Percentiles rank a stretch among this genome's conserved stretches.
These are phyloP conservation scores for Aradophagus sp. DNA, from an alignment of 1,140 invertebrate genomes.

Conservation along the genomic window DNA sequence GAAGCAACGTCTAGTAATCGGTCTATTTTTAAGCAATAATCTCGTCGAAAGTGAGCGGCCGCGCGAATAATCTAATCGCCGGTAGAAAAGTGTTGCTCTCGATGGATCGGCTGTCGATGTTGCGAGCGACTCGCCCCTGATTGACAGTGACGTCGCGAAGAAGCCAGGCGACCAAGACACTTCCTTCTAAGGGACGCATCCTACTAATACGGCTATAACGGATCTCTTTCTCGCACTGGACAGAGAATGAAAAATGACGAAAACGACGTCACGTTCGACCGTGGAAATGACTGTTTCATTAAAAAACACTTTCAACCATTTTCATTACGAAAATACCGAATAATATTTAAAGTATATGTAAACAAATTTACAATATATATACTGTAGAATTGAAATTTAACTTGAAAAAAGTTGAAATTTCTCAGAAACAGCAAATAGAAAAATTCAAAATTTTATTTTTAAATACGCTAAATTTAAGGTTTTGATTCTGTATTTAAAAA, in stretches of 20 bases:
- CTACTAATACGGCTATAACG: conserved; percentile 64
- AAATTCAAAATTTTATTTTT: too few relatives aligned
- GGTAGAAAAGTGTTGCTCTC: conserved; percentile 34
- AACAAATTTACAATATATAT: too few relatives aligned
- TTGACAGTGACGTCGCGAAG: conserved; percentile 47
- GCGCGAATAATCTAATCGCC: conserved; percentile 28
- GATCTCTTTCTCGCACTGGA: conserved; percentile 50
- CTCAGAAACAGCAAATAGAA: too few relatives aligned
- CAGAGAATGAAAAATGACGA: conserved; percentile 44
- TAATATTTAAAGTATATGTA: too few relatives aligned
- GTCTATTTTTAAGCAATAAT: conserved; percentile 16
- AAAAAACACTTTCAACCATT: conserved; percentile 17
- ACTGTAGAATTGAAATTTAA: too few relatives aligned
- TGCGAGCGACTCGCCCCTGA: conserved; percentile 46
- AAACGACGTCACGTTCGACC: conserved; percentile 10
- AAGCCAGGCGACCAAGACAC: conserved; percentile 59
- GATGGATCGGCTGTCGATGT: conserved; percentile 45
- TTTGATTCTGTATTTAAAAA: too few relatives aligned
- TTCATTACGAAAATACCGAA: too few relatives aligned
- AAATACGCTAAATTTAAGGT: too few relatives aligned
- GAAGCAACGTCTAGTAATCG: too few relatives aligned
- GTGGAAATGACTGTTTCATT: conserved; percentile 30
- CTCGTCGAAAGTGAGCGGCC: conserved; percentile 1
- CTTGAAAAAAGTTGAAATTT: too few relatives aligned
- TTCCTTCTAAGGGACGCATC: conserved; percentile 64